Conservation (phyloP, 2,113 vertebrate genomes). For the Synchiropus splendidus region DNA sequence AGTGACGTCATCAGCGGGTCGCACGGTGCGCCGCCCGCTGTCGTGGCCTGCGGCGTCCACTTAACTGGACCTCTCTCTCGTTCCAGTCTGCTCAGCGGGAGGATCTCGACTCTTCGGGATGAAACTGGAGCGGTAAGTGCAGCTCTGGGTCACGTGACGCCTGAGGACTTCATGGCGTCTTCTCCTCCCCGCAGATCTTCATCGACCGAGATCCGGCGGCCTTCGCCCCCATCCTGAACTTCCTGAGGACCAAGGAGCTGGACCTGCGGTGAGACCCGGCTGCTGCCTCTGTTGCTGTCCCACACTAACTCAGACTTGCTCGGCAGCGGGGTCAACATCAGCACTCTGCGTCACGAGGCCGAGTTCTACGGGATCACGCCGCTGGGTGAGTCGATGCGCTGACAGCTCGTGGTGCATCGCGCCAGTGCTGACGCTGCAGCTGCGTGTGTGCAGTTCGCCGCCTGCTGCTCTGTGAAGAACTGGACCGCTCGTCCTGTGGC, state of each 20-base stretch:
- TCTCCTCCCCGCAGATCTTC: conserved; percentile 88
- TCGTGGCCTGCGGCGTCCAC: too few relatives aligned
- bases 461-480: conserved; percentile 88
- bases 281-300: too few relatives aligned
- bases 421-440: conserved; percentile 2
- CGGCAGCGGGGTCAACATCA: conserved; percentile 88
- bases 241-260: conserved; percentile 96
- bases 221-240: conserved; percentile 97
- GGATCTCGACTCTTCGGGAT: conserved; percentile 96
- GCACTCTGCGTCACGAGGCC: conserved; percentile 89
- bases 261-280: conserved; percentile 78
- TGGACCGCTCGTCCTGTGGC: conserved; percentile 94
- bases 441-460: conserved; percentile 72
- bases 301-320: too few relatives aligned
- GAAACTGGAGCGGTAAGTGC: conserved; percentile 98
- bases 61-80: background rate
- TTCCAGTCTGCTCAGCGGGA: conserved; percentile 92
- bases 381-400: conserved; percentile 69
- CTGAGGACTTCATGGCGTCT: conserved; percentile 2
- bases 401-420: background rate
- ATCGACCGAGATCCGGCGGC: conserved; percentile 96
- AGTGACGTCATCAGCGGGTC: too few relatives aligned
- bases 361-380: conserved; percentile 98
- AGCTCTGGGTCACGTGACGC: conserved; percentile 7
- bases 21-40: too few relatives aligned